Evolutionary conservation across 2,797 vertebrate species (phyloP), one percentile per base, ranked within the genome.

Genomic region (Chelonia mydas): DNA sequence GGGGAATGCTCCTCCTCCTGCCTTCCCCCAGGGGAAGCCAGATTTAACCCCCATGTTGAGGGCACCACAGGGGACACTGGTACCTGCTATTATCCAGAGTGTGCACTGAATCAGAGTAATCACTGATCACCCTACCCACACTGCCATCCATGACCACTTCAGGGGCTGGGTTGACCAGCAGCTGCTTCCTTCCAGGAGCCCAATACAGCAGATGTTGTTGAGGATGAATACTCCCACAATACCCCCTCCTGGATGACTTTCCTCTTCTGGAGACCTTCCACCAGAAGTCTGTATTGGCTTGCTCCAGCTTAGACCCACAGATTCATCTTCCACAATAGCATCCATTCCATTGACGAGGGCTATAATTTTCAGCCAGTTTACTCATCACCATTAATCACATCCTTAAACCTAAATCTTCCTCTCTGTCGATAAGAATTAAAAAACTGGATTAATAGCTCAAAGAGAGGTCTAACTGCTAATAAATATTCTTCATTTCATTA

Each of bases 401-500:
- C 50, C 28, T 83, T 85, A 84, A 90, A 8, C 53, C 19, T 54
- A 82, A 92, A 80, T 59, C 37, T 41, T 83, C 25, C 33, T 68
- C 33, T 79, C 31, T 23, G 51, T 51, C 55, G 53, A 51, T 28
- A 53, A 76, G 47, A 47, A 55, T 25, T 28, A 84, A 65, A 27
- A n/a, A 19, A 12, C 33, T 55, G 21, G 31, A 61, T 83, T 76
- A 88, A n/a, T 77, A 82, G 82, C 92, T 72, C 9, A 94, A 83
- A 65, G 0, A 0, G 76, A 47, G 4, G 28, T 1, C 11, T 76
- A 90, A 81, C 3, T 82, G 25, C 1, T 81, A 17, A 3, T 83
- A 83, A 87, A 93, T 23, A 84, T 5, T 45, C 33, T 61, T 83
- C 57, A 27, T 19, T 55, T 7, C 1, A 83, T 93, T 81, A 47